These are phyloP conservation scores for Griposia aprilina DNA, from an alignment of 2,888 invertebrate genomes.

Conservation along the genomic window DNA sequence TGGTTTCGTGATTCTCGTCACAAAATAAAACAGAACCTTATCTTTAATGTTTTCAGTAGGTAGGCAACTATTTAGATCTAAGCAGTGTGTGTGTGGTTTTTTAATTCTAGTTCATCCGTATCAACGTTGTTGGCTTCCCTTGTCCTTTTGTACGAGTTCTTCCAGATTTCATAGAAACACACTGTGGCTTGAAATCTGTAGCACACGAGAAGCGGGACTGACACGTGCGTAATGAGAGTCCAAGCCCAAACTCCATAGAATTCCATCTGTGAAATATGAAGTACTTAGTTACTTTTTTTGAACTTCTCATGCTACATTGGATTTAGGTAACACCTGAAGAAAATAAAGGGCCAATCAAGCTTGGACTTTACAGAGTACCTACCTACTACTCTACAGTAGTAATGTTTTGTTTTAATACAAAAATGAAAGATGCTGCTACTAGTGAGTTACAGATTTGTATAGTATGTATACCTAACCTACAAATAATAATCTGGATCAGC, in stretches of 20 bases:
- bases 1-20: background rate
- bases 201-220: conserved; percentile 93
- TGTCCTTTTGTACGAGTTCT: conserved; percentile 92
- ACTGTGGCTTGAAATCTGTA: conserved; percentile 94
- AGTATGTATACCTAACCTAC: background rate
- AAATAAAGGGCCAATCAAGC: background rate
- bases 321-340: background rate
- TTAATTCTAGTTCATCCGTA: conserved; percentile 83
- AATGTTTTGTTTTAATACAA: background rate
- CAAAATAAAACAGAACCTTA: conserved; percentile 29
- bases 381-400: too few species aligned
- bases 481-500: background rate
- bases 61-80: conserved; percentile 64
- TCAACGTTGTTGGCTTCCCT: conserved; percentile 73
- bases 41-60: conserved; percentile 33
- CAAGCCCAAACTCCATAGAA: conserved; percentile 94
- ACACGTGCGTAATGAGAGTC: conserved; percentile 94
- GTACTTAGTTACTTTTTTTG: background rate
- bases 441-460: background rate
- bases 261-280: conserved; percentile 82
- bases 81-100: conserved; percentile 79
- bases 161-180: conserved; percentile 94
- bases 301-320: background rate
- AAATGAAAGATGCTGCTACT: background rate
- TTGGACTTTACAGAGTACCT: too few species aligned